Evolutionary conservation across 2,888 invertebrate genomes (phyloP).

Genomic region (Colletes collaris): DNA sequence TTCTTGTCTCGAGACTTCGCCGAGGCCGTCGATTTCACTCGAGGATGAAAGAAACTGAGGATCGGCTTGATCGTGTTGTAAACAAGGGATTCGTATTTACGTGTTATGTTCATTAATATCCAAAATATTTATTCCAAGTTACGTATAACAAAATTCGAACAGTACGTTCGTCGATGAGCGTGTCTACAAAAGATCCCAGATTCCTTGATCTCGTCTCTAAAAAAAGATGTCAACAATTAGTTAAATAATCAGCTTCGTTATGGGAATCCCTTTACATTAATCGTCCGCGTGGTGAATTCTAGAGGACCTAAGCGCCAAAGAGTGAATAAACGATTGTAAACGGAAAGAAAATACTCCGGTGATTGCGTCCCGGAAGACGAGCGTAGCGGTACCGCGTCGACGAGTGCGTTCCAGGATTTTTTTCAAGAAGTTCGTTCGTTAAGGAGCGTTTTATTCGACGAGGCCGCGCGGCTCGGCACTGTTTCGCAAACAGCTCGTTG

Average conservation of each 20-base stretch:
- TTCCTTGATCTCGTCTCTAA: too few species aligned
- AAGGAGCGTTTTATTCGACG: slow-evolving; percentile 48
- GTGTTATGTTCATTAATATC: too few species aligned
- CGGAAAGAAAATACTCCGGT: slow-evolving; percentile 37
- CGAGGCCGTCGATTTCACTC: background rate
- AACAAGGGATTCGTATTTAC: too few species aligned
- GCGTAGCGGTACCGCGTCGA: slow-evolving; percentile 39
- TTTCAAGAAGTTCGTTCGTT: slow-evolving; percentile 51
- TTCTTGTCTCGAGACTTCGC: background rate
- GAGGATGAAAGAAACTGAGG: background rate
- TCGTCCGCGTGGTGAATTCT: background rate
- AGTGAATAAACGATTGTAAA: slow-evolving; percentile 19
- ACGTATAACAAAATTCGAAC: too few species aligned
- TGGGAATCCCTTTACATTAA: too few species aligned
- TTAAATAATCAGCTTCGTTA: too few species aligned
- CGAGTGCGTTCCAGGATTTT: slow-evolving; percentile 31
- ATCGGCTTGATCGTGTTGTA: background rate
- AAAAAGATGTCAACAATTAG: too few species aligned
- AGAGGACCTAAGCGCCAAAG: slow-evolving; percentile 5
- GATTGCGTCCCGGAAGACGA: slow-evolving; percentile 39
- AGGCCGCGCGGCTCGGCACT: slow-evolving; percentile 24
- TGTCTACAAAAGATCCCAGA: too few species aligned
- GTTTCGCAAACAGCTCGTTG: slow-evolving; percentile 52
- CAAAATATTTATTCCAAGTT: too few species aligned
- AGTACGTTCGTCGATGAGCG: too few species aligned